Evolutionary conservation across 2,113 vertebrate genomes (phyloP).

Genomic region (Uria lomvia): DNA sequence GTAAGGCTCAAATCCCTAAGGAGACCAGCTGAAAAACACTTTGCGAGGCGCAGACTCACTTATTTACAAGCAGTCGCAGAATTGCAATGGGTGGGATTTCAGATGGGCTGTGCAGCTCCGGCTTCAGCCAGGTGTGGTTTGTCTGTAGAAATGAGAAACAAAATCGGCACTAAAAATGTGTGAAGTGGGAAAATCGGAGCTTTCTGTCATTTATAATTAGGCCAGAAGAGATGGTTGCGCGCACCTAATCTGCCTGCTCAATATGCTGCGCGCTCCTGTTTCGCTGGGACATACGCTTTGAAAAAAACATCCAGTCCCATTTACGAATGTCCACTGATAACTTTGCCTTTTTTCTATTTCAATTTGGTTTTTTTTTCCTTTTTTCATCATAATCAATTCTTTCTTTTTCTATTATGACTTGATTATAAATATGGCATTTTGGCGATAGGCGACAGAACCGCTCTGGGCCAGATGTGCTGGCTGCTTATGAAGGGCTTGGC

Average conservation of each 20-base stretch:
- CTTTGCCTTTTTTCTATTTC: background rate
- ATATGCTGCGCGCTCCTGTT: background rate
- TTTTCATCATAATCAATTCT: background rate
- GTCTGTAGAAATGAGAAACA: background rate
- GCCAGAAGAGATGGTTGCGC: background rate
- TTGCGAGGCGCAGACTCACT: background rate
- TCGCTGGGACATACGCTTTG: background rate
- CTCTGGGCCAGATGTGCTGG: slow-evolving; percentile 60
- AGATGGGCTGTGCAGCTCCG: background rate
- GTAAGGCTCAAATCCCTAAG: background rate
- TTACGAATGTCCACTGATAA: background rate
- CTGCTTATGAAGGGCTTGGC: slow-evolving; percentile 55
- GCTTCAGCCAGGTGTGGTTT: background rate
- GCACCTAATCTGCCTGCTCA: background rate
- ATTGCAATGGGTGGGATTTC: background rate
- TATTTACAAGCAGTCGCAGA: background rate
- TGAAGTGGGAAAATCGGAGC: background rate
- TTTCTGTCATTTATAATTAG: background rate
- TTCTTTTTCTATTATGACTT: background rate
- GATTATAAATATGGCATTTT: slow-evolving; percentile 15
- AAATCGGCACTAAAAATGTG: background rate
- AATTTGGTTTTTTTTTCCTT: background rate
- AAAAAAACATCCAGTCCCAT: background rate
- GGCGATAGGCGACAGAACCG: slow-evolving; percentile 6
- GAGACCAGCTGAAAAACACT: background rate